Conservation (phyloP, 1,140 invertebrate species). For the Micrasema minimum region DNA sequence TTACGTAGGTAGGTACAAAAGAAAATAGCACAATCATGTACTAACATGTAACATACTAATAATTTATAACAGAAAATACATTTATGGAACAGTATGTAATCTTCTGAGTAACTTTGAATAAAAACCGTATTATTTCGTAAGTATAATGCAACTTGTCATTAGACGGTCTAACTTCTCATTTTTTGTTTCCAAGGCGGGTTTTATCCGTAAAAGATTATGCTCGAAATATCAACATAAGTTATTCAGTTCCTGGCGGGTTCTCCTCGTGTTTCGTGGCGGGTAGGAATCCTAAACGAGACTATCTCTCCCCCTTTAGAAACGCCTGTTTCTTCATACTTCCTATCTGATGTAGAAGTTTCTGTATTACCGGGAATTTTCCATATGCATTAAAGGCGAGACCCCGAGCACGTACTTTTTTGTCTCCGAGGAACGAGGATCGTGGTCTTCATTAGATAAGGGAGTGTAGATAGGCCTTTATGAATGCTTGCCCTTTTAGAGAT, state of each 20-base stretch:
- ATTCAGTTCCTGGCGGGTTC: neutral
- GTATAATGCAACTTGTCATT: too few species aligned
- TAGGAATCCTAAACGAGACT: conserved; percentile 18
- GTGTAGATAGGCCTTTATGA: neutral
- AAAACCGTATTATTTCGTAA: too few species aligned
- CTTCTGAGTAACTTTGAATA: too few species aligned
- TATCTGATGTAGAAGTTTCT: conserved; percentile 20
- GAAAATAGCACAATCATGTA: too few species aligned
- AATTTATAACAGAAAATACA: too few species aligned
- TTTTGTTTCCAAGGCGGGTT: too few species aligned
- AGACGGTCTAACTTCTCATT: too few species aligned
- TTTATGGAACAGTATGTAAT: too few species aligned
- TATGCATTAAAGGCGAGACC: conserved; percentile 23
- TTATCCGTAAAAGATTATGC: neutral
- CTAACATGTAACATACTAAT: too few species aligned
- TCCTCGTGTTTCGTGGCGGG: neutral
- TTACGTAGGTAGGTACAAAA: too few species aligned
- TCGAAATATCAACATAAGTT: conserved; percentile 1
- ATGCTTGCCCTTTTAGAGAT: neutral
- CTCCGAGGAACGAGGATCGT: conserved; percentile 9
- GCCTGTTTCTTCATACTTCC: conserved; percentile 15
- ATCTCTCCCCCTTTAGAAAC: conserved; percentile 21
- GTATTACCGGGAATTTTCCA: conserved; percentile 16
- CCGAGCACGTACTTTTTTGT: conserved; percentile 12
- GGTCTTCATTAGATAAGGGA: conserved; percentile 7